Conservation (phyloP, 1,140 invertebrate genomes). For the Micrasema longulum region DNA sequence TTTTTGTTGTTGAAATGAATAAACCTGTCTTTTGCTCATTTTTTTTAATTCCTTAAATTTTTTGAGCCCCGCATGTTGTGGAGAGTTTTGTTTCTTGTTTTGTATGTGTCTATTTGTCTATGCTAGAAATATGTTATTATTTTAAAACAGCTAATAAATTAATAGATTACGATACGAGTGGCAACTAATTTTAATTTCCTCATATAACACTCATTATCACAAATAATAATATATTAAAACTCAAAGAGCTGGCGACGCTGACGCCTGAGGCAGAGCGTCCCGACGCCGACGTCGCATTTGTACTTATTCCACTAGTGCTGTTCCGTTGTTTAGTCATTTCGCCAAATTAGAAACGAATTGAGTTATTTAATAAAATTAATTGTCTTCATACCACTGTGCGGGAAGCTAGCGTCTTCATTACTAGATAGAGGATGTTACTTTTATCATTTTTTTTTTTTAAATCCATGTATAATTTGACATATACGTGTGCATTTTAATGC, state of each 20-base stretch:
- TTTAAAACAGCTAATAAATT: too few species aligned
- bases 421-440: neutral
- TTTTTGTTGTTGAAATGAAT: too few species aligned
- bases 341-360: constrained; percentile 55
- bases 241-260: neutral
- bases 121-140: too few species aligned
- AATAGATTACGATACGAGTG: too few species aligned
- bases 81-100: too few species aligned
- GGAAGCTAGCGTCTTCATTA: constrained; percentile 41
- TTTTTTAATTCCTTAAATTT: too few species aligned
- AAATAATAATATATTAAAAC: constrained; percentile 18
- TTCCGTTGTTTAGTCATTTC: constrained; percentile 54
- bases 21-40: too few species aligned
- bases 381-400: constrained; percentile 53
- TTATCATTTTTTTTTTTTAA: neutral
- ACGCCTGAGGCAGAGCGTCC: constrained; percentile 17
- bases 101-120: too few species aligned
- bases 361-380: constrained; percentile 56
- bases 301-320: constrained; percentile 53
- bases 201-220: neutral
- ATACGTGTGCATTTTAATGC: neutral
- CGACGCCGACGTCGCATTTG: constrained; percentile 43
- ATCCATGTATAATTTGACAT: neutral
- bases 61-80: too few species aligned
- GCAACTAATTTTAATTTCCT: too few species aligned